Evolutionary conservation across 2,797 vertebrate genomes (phyloP), one percentile per base, ranked within the genome.

Genomic region (Delichon dasypus): DNA sequence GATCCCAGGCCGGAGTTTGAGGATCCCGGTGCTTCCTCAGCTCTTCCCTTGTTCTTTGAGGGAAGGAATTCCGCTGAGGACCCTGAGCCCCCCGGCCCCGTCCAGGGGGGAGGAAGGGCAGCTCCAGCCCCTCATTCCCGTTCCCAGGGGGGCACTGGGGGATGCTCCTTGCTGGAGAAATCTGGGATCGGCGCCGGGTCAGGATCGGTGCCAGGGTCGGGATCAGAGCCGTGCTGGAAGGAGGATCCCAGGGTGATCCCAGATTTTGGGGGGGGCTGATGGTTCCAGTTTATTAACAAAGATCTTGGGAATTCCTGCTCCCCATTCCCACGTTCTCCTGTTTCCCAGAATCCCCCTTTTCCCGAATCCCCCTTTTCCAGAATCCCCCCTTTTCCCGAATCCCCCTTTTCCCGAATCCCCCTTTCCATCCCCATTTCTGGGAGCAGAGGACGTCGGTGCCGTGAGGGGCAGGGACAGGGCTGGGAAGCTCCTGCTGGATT

Each of bases 381-480:
- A 47, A 44, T 54, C 8, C 11, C 27, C 15, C 30, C n/a, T n/a
- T n/a, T n/a, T n/a, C n/a, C n/a, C n/a, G n/a, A n/a, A n/a, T n/a
- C n/a, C n/a, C n/a, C n/a, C n/a, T n/a, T n/a, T n/a, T n/a, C n/a
- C n/a, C n/a, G n/a, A n/a, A n/a, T n/a, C n/a, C n/a, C n/a, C n/a
- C n/a, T 40, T 57, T n/a, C 64, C 10, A 2, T 53, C 47, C 40
- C 34, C 19, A 1, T 40, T 64, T 29, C 1, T 47, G n/a, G n/a
- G 50, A 10, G 22, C 3, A 3, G 38, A 26, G 21, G 11, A 5
- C 0, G 0, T 22, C 0, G 2, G 34, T 72, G 48, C 40, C 2
- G 1, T 15, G n/a, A 38, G 13, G n/a, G 68, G 44, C 38, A 18
- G 38, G 51, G n/a, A 25, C 5, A 10, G 67, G 45, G 29, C 16